Conservation (phyloP, 2,888 invertebrate species). For the Tipula lateralis region DNA sequence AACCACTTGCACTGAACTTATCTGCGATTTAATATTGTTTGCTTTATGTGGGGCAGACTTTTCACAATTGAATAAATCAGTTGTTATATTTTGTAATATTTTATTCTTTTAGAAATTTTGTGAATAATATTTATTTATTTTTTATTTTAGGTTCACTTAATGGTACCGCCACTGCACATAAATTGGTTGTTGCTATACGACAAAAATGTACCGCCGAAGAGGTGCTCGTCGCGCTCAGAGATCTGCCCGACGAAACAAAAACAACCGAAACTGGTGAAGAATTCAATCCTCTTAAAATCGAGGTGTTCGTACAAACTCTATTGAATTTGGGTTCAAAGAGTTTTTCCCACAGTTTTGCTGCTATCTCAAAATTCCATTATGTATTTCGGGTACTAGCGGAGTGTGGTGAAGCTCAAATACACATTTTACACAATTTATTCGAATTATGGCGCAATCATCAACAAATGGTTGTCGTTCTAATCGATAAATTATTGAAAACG, state of each 20-base stretch:
- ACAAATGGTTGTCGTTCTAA: slow-evolving; percentile 94
- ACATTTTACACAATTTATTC: slow-evolving; percentile 85
- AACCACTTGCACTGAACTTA: neutral
- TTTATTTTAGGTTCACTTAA: slow-evolving; percentile 60
- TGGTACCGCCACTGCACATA: slow-evolving; percentile 78
- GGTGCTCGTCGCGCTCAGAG: slow-evolving; percentile 77
- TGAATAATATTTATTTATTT: neutral
- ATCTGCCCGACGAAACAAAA: slow-evolving; percentile 76
- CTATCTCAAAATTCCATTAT: slow-evolving; percentile 93
- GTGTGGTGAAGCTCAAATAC: slow-evolving; percentile 93
- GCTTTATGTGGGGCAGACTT: too few relatives aligned
- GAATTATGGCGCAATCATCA: slow-evolving; percentile 94
- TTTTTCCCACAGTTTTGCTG: slow-evolving; percentile 97
- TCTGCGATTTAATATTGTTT: neutral
- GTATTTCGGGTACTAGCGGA: slow-evolving; percentile 89
- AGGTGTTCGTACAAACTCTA: slow-evolving; percentile 93
- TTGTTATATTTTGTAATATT: neutral
- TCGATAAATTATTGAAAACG: slow-evolving; percentile 96
- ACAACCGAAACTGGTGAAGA: slow-evolving; percentile 52
- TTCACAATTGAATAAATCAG: neutral
- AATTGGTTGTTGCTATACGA: slow-evolving; percentile 79
- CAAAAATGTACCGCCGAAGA: slow-evolving; percentile 89
- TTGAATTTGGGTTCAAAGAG: slow-evolving; percentile 93
- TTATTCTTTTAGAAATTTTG: neutral
- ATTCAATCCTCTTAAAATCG: slow-evolving; percentile 90